Conservation (phyloP, 2,888 invertebrate species). For the Coenonympha arcania region DNA sequence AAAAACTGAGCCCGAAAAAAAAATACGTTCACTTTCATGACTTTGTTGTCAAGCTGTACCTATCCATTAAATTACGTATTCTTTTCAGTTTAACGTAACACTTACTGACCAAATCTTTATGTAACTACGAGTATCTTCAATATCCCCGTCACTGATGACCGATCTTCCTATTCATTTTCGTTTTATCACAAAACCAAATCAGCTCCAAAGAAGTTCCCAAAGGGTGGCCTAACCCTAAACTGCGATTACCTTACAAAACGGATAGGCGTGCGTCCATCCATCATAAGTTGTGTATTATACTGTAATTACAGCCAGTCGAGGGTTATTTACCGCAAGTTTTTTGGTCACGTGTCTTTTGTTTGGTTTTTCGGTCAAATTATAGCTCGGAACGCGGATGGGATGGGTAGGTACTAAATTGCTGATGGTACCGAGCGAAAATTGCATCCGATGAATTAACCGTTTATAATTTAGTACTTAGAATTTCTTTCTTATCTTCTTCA, state of each 20-base stretch:
- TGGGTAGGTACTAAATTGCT: slow-evolving; percentile 9
- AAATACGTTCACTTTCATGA: too few relatives aligned
- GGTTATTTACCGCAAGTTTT: slow-evolving; percentile 22
- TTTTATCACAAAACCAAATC: slow-evolving; percentile 19
- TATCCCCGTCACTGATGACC: not conserved
- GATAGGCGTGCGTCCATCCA: slow-evolving; percentile 37
- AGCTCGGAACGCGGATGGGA: slow-evolving; percentile 19
- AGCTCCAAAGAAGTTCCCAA: slow-evolving; percentile 26
- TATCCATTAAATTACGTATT: too few relatives aligned
- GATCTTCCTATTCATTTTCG: not conserved
- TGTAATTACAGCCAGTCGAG: slow-evolving; percentile 33
- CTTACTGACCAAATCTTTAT: too few relatives aligned
- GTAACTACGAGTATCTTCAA: too few relatives aligned
- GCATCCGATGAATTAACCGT: slow-evolving; percentile 6
- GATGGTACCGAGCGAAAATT: slow-evolving; percentile 10
- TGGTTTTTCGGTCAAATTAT: slow-evolving; percentile 46
- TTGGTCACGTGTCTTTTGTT: slow-evolving; percentile 54
- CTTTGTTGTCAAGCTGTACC: too few relatives aligned
- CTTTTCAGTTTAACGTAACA: too few relatives aligned
- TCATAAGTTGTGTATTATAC: slow-evolving; percentile 36
- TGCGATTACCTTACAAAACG: slow-evolving; percentile 31
- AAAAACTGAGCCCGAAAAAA: too few relatives aligned
- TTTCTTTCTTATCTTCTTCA: too few relatives aligned
- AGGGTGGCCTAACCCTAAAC: slow-evolving; percentile 30
- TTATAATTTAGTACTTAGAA: not conserved